A percentile compares a stretch with the other conserved stretches of the same genome.
Conservation (phyloP, 2,113 vertebrate species). For the Columba janthina region DNA sequence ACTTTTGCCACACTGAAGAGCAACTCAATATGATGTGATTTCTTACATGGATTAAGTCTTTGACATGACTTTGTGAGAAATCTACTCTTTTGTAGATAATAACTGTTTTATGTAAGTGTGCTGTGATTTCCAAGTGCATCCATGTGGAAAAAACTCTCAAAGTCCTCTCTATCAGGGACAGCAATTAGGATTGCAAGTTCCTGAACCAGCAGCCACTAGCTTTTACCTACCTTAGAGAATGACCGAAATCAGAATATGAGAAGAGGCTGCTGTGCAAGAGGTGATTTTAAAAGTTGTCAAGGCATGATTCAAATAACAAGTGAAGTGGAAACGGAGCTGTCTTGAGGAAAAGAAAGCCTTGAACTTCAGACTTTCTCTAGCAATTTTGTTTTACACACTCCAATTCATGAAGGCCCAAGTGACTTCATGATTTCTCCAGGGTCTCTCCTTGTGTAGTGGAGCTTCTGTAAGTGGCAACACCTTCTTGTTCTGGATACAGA, state of each 20-base stretch:
- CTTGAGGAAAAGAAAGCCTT: not conserved
- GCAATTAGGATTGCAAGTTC: not conserved
- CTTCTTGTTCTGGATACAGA: not conserved
- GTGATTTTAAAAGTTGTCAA: not conserved
- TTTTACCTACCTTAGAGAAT: slow-evolving; percentile 1
- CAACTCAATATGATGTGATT: slow-evolving; percentile 19
- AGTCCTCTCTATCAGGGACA: not conserved
- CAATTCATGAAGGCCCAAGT: not conserved
- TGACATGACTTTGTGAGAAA: not conserved
- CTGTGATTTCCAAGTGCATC: slow-evolving; percentile 1
- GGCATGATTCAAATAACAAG: slow-evolving; percentile 8
- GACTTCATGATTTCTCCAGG: not conserved
- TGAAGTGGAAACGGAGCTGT: not conserved
- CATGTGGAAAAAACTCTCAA: not conserved
- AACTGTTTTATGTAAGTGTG: not conserved
- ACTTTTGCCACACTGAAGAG: not conserved
- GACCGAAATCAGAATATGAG: not conserved
- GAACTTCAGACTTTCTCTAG: not conserved
- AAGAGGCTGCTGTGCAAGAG: not conserved
- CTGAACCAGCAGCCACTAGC: not conserved
- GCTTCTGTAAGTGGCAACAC: not conserved
- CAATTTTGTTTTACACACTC: not conserved
- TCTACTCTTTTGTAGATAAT: not conserved
- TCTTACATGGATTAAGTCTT: slow-evolving; percentile 17
- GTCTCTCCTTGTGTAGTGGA: not conserved